Evolutionary conservation across 2,113 vertebrate genomes (phyloP).

Genomic region (Spea bombifrons): DNA sequence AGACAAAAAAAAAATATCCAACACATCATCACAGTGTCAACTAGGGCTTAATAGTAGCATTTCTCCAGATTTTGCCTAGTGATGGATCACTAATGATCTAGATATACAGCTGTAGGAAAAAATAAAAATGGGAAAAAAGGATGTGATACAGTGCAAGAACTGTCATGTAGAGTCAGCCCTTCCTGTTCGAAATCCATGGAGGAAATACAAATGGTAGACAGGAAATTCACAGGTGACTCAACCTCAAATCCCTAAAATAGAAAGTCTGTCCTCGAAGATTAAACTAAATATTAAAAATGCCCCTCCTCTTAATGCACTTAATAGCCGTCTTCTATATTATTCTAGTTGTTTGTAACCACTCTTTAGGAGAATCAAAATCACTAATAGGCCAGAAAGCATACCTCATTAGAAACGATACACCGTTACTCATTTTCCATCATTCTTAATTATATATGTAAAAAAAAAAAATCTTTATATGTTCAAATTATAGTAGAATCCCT

Average conservation of each 20-base stretch:
- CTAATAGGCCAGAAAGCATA: not conserved
- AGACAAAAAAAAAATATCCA: too few species aligned
- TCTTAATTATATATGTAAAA: too few species aligned
- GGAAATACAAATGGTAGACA: conserved; percentile 5
- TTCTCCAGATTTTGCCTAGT: conserved; percentile 19
- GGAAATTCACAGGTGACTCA: conserved; percentile 43
- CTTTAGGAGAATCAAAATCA: conserved; percentile 28
- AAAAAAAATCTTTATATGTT: too few species aligned
- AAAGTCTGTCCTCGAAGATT: conserved; percentile 25
- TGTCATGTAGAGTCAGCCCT: conserved; percentile 36
- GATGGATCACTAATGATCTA: conserved; percentile 41
- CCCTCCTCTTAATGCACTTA: conserved; percentile 36
- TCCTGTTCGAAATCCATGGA: conserved; percentile 39
- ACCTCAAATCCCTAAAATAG: conserved; percentile 41
- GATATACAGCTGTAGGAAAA: conserved; percentile 30
- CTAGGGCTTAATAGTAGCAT: conserved; percentile 48
- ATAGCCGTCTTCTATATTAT: conserved; percentile 41
- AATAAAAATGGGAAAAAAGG: not conserved
- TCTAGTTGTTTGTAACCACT: conserved; percentile 30
- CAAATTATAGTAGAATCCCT: too few species aligned
- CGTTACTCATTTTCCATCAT: too few species aligned
- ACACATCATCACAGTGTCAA: not conserved
- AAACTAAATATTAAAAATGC: conserved; percentile 37
- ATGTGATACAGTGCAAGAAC: not conserved
- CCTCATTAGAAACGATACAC: too few species aligned